These are phyloP conservation scores for Actenoides lindsayi DNA, from an alignment of 2,113 vertebrate genomes.

Conservation along the genomic window DNA sequence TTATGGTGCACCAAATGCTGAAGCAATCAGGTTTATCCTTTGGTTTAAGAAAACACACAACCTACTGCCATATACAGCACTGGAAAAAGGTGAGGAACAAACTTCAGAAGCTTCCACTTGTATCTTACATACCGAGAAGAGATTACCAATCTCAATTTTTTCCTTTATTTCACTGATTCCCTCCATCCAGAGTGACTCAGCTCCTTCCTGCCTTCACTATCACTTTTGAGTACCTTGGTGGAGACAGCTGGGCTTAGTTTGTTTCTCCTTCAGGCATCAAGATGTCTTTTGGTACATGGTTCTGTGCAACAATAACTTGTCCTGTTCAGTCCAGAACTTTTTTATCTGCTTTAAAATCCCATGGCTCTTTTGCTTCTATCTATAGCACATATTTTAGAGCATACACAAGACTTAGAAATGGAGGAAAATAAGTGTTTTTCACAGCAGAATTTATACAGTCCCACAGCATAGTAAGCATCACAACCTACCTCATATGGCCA, in stretches of 20 bases:
- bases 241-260: not conserved
- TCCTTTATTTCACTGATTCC: not conserved
- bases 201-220: not conserved
- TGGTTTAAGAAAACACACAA: not conserved
- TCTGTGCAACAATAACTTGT: not conserved
- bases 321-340: not conserved
- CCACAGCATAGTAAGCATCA: not conserved
- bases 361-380: not conserved
- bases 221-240: not conserved
- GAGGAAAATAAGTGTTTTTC: not conserved
- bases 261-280: not conserved
- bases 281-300: not conserved
- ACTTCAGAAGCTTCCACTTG: not conserved
- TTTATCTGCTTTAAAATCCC: not conserved
- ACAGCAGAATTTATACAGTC: not conserved
- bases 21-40: not conserved
- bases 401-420: not conserved
- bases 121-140: not conserved
- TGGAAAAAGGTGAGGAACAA: not conserved
- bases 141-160: not conserved
- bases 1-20: not conserved
- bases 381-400: not conserved
- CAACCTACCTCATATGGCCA: not conserved
- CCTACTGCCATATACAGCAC: not conserved
- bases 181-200: not conserved